Base-by-base conservation (phyloP, 2,797 vertebrate genomes). In the Mus caroli region DNA sequence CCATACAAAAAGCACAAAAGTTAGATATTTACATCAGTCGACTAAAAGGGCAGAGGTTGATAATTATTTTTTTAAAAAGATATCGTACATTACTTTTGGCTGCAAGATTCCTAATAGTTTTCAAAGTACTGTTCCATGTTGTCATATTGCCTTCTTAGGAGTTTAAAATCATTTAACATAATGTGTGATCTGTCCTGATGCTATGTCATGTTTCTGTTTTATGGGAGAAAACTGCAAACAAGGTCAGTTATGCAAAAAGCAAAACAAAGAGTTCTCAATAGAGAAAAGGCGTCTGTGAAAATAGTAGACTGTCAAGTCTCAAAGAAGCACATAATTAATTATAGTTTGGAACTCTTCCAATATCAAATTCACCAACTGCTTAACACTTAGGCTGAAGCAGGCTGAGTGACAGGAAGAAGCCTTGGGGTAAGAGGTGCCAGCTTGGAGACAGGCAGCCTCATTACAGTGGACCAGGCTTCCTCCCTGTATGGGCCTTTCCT, bases 341-440 rank as follows among this genome's bases (percentile, higher is more conserved):
- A 43, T 2, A 28, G 50, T 37, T 90, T 96, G 95, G 95, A 97
- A 78, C 17, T n/a, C 83, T 90, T 97, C 94, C 97, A 93, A 95
- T 90, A 80, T 73, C 71, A 56, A 46, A n/a, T 89, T 96, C 46
- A 60, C 87, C 94, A 95, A 95, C 73, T 83, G 87, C 76, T 89
- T 97, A 87, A 88, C 67, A 82, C 88, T 76, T 73, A 62, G 46
- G 88, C 17, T 90, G 54, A 76, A 46, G 58, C 83, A 80, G 13
- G 3, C 62, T 34, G 31, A 60, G 86, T 54, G 69, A 92, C 58
- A 69, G 64, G 46, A 82, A 37, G 71, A n/a, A 58, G 24, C 79
- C 67, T 88, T 6, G 43, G 58, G 86, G 76, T 37, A 64, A 85
- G 37, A 83, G 24, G 34, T 60, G 50, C 64, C 17, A n/a, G 24